Percentiles rank a stretch among this genome's conserved stretches.
Conservation (phyloP, 1,140 invertebrate species). For the Sinella curviseta region DNA sequence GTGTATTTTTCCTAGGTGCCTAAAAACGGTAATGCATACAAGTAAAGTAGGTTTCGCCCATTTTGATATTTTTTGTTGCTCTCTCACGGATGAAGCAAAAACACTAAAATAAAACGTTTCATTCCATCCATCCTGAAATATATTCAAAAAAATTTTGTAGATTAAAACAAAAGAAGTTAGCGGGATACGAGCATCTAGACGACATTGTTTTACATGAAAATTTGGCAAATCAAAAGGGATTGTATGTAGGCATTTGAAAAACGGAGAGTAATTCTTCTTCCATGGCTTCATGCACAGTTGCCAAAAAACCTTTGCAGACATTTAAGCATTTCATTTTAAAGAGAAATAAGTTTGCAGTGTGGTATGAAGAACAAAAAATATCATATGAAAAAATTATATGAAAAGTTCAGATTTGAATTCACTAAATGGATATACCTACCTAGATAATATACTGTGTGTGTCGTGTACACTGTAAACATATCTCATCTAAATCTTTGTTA, state of each 20-base stretch:
- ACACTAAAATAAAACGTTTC: neutral
- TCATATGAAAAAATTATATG: neutral
- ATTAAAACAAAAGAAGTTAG: neutral
- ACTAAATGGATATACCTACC: no score
- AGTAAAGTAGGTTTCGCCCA: no score
- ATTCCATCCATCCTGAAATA: neutral
- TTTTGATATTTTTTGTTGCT: no score
- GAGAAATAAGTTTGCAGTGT: neutral
- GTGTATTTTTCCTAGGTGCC: no score
- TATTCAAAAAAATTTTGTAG: neutral
- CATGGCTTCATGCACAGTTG: slow-evolving; percentile 19
- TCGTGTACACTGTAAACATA: no score
- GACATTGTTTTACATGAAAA: slow-evolving; percentile 16
- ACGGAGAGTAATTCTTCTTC: slow-evolving; percentile 23
- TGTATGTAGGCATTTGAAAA: slow-evolving; percentile 3
- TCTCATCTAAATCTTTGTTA: no score
- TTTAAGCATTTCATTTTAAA: neutral
- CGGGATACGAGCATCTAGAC: neutral
- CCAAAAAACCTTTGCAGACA: slow-evolving; percentile 24
- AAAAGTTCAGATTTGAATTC: no score
- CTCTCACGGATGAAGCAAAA: no score
- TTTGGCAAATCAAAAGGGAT: slow-evolving; percentile 20
- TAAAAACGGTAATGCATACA: no score
- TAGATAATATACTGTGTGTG: no score
- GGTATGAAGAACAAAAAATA: neutral